Evolutionary conservation across 2,888 invertebrate species (phyloP).

Genomic region (Agriopis marginaria): DNA sequence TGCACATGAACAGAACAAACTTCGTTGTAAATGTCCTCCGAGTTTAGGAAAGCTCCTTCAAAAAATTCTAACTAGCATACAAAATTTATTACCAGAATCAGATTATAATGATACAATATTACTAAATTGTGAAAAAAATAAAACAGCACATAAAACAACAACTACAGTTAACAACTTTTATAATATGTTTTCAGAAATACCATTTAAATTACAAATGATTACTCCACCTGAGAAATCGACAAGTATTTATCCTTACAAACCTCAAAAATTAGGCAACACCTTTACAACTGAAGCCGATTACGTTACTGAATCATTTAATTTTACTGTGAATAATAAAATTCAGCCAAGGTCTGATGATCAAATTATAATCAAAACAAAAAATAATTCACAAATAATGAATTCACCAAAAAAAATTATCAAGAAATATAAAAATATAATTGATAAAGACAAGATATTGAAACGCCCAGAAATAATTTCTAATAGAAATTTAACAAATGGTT

Average conservation of each 20-base stretch:
- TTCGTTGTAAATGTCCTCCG: constrained; percentile 61
- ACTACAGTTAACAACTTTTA: constrained; percentile 1
- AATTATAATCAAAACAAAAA: neutral
- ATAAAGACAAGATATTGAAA: constrained; percentile 21
- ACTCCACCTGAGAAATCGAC: neutral
- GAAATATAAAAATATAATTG: constrained; percentile 12
- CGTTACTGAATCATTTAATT: neutral
- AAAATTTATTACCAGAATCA: constrained; percentile 53
- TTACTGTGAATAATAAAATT: neutral
- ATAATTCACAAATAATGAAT: neutral
- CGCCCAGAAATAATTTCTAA: constrained; percentile 9
- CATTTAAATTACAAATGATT: neutral
- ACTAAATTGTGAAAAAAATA: constrained; percentile 9
- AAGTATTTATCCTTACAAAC: too few species aligned
- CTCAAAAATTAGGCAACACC: neutral
- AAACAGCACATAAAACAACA: neutral
- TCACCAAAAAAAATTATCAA: constrained; percentile 13
- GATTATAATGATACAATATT: neutral
- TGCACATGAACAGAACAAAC: neutral
- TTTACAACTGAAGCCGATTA: neutral
- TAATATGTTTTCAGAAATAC: neutral
- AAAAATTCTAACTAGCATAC: constrained; percentile 58
- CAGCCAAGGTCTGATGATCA: neutral
- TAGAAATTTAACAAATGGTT: constrained; percentile 3
- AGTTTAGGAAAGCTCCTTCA: constrained; percentile 52